phyloP scores from a whole-genome alignment of 2,113 vertebrate species.

The Siniperca chuatsi region DNA sequence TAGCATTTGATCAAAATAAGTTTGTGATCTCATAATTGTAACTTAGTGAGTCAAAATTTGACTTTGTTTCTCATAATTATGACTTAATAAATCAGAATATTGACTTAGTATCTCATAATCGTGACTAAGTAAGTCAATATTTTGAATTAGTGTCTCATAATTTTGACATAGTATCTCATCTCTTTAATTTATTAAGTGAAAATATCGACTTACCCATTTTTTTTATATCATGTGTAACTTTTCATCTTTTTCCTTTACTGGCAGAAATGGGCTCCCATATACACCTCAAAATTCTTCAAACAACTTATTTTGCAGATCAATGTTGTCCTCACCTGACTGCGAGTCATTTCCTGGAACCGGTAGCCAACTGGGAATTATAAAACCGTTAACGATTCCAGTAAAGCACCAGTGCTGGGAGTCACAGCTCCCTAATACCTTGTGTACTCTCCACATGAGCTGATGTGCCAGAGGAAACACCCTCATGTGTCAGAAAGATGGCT shows the following conservation, averaged over 20 bases:
- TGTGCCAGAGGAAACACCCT: slow-evolving; percentile 65
- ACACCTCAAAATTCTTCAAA: neutral
- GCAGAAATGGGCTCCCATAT: neutral
- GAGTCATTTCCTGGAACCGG: slow-evolving; percentile 44
- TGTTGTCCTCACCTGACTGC: slow-evolving; percentile 23
- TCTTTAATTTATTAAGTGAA: neutral
- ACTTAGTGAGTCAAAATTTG: neutral
- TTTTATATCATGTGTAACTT: neutral
- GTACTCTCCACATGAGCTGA: slow-evolving; percentile 56
- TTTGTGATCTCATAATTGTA: neutral
- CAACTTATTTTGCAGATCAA: slow-evolving; percentile 5
- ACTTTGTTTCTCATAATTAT: neutral
- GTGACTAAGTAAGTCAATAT: neutral
- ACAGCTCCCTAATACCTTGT: slow-evolving; percentile 57
- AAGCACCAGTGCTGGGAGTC: slow-evolving; percentile 56
- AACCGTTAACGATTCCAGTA: slow-evolving; percentile 52
- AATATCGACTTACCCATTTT: neutral
- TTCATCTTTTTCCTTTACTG: neutral
- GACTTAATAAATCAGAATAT: no score
- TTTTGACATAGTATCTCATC: neutral
- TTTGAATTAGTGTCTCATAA: neutral
- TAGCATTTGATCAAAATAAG: neutral
- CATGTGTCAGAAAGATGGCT: slow-evolving; percentile 68
- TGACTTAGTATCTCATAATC: neutral
- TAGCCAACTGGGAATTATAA: slow-evolving; percentile 49